Conservation (phyloP, 2,888 invertebrate genomes). For the Galerucella nymphaeae region DNA sequence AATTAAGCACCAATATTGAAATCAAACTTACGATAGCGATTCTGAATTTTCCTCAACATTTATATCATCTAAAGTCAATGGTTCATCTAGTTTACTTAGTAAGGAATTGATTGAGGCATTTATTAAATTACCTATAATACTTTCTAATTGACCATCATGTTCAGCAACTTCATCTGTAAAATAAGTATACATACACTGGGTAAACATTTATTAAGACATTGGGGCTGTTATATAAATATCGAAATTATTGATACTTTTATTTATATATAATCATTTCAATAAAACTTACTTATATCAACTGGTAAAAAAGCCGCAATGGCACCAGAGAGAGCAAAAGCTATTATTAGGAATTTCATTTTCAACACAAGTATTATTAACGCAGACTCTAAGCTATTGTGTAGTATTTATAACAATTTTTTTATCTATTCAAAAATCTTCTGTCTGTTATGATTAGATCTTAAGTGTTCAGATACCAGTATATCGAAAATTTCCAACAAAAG, state of each 20-base stretch:
- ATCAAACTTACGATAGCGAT: background rate
- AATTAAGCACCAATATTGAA: background rate
- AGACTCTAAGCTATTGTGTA: background rate
- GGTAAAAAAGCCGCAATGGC: slow-evolving; percentile 4
- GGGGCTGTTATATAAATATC: too few relatives aligned
- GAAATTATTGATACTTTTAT: too few relatives aligned
- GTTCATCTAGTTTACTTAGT: background rate
- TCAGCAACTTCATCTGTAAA: background rate
- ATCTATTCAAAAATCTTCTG: background rate
- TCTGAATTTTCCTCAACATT: background rate
- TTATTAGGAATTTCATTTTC: slow-evolving; percentile 20
- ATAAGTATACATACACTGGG: background rate
- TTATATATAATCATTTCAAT: background rate
- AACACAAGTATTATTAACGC: background rate
- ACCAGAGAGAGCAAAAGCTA: slow-evolving; percentile 11
- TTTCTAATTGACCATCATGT: background rate
- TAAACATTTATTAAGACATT: too few relatives aligned
- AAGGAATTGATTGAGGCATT: background rate
- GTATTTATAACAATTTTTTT: slow-evolving; percentile 1
- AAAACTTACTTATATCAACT: slow-evolving; percentile 14
- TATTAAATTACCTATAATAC: slow-evolving; percentile 1
- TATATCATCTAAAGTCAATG: background rate
- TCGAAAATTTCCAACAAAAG: too few relatives aligned
- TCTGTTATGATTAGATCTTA: too few relatives aligned
- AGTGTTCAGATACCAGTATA: too few relatives aligned